These are phyloP conservation scores for Theocolax elegans DNA, from an alignment of 1,140 invertebrate genomes.

Conservation along the genomic window DNA sequence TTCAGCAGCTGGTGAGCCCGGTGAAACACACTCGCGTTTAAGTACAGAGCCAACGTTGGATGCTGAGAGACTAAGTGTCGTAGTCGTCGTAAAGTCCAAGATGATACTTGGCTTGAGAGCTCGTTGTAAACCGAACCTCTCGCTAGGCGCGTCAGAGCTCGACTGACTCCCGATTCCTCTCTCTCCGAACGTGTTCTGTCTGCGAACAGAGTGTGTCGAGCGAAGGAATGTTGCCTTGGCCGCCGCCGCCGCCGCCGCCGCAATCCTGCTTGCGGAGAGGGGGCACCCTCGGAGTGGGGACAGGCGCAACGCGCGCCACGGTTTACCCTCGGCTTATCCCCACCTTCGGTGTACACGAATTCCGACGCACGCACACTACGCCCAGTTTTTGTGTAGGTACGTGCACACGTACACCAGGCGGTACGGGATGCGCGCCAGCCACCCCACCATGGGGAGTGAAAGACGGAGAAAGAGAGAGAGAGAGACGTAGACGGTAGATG, in stretches of 20 bases:
- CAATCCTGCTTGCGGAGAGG: constrained; percentile 46
- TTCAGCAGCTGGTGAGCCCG: neutral
- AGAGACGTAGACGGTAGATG: neutral
- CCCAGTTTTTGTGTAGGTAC: too few relatives aligned
- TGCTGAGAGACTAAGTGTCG: neutral
- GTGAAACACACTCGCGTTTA: constrained; percentile 1
- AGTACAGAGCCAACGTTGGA: neutral
- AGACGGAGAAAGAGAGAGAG: too few relatives aligned
- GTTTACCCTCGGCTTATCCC: constrained; percentile 60
- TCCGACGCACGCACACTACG: constrained; percentile 58
- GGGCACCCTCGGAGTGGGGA: constrained; percentile 52
- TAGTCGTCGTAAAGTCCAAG: too few relatives aligned
- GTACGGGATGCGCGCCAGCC: constrained; percentile 3
- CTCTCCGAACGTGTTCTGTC: neutral
- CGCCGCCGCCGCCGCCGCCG: constrained; percentile 37
- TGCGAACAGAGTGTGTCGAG: constrained; percentile 51
- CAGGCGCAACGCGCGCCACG: constrained; percentile 60
- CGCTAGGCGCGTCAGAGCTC: constrained; percentile 57
- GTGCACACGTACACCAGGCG: neutral
- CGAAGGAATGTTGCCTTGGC: constrained; percentile 56
- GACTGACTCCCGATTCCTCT: constrained; percentile 51
- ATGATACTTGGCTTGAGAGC: too few relatives aligned
- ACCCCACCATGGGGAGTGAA: neutral
- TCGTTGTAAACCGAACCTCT: constrained; percentile 57
- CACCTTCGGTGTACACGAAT: constrained; percentile 50